Evolutionary conservation across 2,888 invertebrate genomes (phyloP).

Genomic region (Nephrotoma guestfalica): DNA sequence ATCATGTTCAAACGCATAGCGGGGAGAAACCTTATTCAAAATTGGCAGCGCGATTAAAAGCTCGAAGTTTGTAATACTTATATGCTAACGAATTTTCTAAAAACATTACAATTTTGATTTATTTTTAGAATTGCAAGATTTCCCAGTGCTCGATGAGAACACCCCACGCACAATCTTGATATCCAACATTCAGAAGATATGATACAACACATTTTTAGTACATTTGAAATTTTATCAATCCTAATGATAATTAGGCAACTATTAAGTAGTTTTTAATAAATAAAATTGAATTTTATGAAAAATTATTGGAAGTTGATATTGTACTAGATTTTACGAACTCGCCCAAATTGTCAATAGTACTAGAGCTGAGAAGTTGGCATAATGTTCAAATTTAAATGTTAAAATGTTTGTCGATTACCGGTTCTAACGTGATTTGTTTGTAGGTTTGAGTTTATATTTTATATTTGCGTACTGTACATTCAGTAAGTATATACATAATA

Average conservation of each 20-base stretch:
- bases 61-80: not conserved
- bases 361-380: not conserved
- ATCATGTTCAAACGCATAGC: not conserved
- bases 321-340: not conserved
- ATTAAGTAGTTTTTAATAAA: not conserved
- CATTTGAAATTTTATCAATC: not conserved
- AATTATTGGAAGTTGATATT: not conserved
- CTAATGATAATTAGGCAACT: not conserved
- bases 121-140: not conserved
- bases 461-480: too few species aligned
- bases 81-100: not conserved
- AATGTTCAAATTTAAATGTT: not conserved
- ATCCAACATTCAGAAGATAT: not conserved
- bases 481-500: too few species aligned
- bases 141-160: not conserved
- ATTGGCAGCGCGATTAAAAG: not conserved
- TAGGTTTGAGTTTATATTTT: too few species aligned
- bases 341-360: not conserved
- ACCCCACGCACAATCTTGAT: not conserved
- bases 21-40: not conserved
- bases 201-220: too few species aligned
- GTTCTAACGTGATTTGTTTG: too few species aligned
- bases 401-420: too few species aligned
- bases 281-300: not conserved
- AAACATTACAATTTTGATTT: not conserved